Evolutionary conservation across 2,888 invertebrate genomes (phyloP), one percentile per base, ranked within the genome.

Genomic region (Acronicta aceris): DNA sequence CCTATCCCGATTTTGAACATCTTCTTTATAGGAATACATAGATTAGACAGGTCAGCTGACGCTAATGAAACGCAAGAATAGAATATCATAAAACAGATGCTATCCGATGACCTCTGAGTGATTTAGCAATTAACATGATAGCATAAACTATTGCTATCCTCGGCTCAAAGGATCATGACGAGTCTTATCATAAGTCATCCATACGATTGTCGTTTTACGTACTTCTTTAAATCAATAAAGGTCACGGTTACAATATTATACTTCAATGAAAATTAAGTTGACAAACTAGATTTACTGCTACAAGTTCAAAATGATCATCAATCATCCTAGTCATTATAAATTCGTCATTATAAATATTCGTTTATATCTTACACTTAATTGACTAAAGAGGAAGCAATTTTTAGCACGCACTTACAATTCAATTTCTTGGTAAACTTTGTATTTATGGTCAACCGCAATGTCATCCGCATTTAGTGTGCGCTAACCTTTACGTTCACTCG

Each of bases 351-450:
- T 21, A n/a, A n/a, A 21, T 21, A 4, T 21, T 21, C 21, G 21
- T 36, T 40, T 25, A 12, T 15, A 5, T n/a, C n/a, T 38, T 30
- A 45, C 42, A 12, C 33, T 33, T 51, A 54, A 59, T 69, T 64
- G 40, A 30, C 30, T 47, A 8, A 48, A 51, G 50, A 60, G 57
- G 75, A 76, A 74, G 57, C 51, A 71, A 65, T 69, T 77, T 38
- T 67, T 57, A 59, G 15, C 51, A 57, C 45, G 52, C 50, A 67
- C 61, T 62, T 65, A 46, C 38, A 56, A 51, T 62, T 62, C 13
- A 54, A 62, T 71, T 76, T 76, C 76, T 76, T 65, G 57, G 78
- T 76, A 77, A 77, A 65, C 54, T 67, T 62, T 51, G 69, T 62
- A 30, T 46, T 58, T 58, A 53, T 65, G 70, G 74, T 58, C 51